Conservation (phyloP, 2,113 vertebrate genomes). For the Hippocampus comes region DNA sequence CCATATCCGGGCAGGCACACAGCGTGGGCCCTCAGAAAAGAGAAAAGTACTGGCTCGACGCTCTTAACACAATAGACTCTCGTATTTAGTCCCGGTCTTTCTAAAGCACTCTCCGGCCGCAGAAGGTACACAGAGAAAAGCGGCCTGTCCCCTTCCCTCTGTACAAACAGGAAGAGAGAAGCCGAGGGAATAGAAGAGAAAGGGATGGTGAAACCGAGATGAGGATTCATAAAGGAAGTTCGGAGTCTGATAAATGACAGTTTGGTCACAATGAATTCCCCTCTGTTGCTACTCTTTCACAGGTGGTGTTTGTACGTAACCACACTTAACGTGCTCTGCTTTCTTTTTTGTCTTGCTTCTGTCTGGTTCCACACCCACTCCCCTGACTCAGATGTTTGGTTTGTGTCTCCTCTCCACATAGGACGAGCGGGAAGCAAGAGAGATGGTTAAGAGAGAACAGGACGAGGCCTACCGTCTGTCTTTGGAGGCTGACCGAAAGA, state of each 20-base stretch:
- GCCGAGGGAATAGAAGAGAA: conserved; percentile 58
- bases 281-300: conserved; percentile 70
- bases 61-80: conserved; percentile 69
- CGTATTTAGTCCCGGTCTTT: conserved; percentile 65
- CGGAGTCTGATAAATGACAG: conserved; percentile 63
- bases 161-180: conserved; percentile 73
- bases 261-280: conserved; percentile 52
- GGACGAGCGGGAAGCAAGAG: conserved; percentile 97
- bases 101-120: conserved; percentile 66
- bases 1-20: conserved; percentile 60
- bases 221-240: conserved; percentile 67
- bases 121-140: conserved; percentile 71
- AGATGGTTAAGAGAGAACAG: conserved; percentile 96
- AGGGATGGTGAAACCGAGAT: conserved; percentile 61
- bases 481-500: conserved; percentile 95
- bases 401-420: conserved; percentile 49
- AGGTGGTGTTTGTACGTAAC: conserved; percentile 66
- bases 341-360: conserved; percentile 35
- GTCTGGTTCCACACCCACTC: conserved; percentile 40
- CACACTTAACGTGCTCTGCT: conserved; percentile 58
- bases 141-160: conserved; percentile 64
- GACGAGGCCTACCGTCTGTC: conserved; percentile 96
- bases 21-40: conserved; percentile 63
- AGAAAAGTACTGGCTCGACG: conserved; percentile 63
- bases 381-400: conserved; percentile 53